phyloP scores from a whole-genome alignment of 2,113 vertebrate species.

The Odocoileus virginianus region DNA sequence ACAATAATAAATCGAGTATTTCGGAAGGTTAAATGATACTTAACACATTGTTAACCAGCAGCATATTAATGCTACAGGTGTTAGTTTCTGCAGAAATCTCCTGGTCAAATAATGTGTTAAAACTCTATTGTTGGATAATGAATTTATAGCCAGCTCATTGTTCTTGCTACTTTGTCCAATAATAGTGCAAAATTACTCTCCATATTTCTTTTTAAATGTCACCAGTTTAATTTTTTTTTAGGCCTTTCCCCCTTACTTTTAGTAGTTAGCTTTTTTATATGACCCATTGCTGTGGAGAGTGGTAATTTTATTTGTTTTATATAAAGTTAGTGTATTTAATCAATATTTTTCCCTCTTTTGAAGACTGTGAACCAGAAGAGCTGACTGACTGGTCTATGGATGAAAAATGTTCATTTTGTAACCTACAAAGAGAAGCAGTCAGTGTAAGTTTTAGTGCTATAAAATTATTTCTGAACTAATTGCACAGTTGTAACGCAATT shows the following conservation, averaged over 20 bases:
- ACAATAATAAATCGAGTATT: neutral
- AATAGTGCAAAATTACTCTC: neutral
- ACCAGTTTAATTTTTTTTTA: constrained; percentile 19
- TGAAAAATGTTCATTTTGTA: constrained; percentile 96
- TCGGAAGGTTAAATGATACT: neutral
- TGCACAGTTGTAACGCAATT: constrained; percentile 29
- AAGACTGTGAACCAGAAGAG: constrained; percentile 98
- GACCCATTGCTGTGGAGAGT: constrained; percentile 51
- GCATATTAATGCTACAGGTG: neutral
- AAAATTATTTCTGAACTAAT: constrained; percentile 68
- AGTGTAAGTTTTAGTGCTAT: constrained; percentile 87
- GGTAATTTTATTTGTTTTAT: constrained; percentile 60
- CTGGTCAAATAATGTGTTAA: neutral
- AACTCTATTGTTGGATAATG: constrained; percentile 22
- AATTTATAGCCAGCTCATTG: constrained; percentile 27
- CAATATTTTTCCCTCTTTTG: constrained; percentile 77
- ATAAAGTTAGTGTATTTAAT: constrained; percentile 75
- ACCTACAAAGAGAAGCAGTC: constrained; percentile 93
- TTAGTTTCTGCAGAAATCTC: neutral
- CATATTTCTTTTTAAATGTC: constrained; percentile 20
- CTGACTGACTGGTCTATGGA: constrained; percentile 97
- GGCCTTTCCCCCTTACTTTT: neutral
- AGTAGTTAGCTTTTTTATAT: constrained; percentile 19
- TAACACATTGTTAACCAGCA: neutral
- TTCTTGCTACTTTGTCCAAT: constrained; percentile 29